A percentile compares a stretch with the other conserved stretches of the same genome.
These are phyloP conservation scores for Chrysogorgia sp. DNA, from an alignment of 92 coral and sea anemone genomes.

Conservation along the genomic window DNA sequence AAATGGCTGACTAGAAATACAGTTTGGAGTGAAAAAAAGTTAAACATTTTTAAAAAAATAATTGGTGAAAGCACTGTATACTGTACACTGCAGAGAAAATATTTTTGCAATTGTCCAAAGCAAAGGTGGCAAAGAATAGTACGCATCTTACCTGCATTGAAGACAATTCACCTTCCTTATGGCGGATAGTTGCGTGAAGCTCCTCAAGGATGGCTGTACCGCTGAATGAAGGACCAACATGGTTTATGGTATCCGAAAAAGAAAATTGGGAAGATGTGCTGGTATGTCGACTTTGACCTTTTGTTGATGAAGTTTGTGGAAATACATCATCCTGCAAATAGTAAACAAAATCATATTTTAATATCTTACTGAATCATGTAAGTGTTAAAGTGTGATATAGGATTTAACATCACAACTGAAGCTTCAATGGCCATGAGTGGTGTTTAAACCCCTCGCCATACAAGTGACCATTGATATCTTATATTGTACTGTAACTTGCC, in stretches of 20 bases:
- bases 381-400: too few species aligned
- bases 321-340: neutral
- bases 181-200: slow-evolving; percentile 93
- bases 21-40: neutral
- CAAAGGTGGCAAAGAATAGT: too few species aligned
- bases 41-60: neutral
- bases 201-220: slow-evolving; percentile 82
- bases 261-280: slow-evolving; percentile 33
- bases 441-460: too few species aligned
- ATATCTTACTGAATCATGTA: too few species aligned
- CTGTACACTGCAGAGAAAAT: neutral
- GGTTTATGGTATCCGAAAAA: slow-evolving; percentile 54
- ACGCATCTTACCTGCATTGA: slow-evolving; percentile 73
- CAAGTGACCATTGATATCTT: too few species aligned
- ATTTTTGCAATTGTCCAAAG: neutral
- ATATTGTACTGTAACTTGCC: too few species aligned
- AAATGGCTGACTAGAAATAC: slow-evolving; percentile 74
- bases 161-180: slow-evolving; percentile 95
- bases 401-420: too few species aligned
- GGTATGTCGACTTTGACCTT: slow-evolving; percentile 38
- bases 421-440: too few species aligned
- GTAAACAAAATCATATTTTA: too few species aligned
- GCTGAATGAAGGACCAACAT: slow-evolving; percentile 71
- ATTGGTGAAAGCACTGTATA: neutral
- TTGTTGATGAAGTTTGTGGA: neutral